phyloP scores from a whole-genome alignment of 2,797 vertebrate genomes.

The Jordanella pulchra region DNA sequence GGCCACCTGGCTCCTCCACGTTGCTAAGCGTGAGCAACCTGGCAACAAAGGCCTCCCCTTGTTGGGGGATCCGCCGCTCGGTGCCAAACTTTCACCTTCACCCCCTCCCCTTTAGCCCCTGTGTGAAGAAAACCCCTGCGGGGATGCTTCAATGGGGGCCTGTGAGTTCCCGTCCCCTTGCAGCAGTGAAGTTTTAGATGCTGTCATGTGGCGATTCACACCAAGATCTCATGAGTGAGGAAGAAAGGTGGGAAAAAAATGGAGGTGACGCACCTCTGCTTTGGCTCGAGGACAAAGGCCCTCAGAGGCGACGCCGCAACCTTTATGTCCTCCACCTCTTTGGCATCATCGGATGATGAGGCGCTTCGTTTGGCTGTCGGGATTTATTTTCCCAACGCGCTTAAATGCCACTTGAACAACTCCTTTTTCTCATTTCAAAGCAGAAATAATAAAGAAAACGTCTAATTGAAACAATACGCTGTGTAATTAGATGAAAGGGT shows the following conservation, averaged over 20 bases:
- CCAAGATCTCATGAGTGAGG: constrained; percentile 78
- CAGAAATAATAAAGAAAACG: constrained; percentile 36
- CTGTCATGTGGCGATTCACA: constrained; percentile 83
- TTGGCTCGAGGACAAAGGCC: constrained; percentile 56
- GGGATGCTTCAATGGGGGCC: constrained; percentile 85
- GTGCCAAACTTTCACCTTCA: constrained; percentile 80
- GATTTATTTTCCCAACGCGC: constrained; percentile 32
- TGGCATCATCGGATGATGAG: constrained; percentile 22
- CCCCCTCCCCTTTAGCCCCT: constrained; percentile 47
- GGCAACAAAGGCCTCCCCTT: constrained; percentile 82
- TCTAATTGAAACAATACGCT: constrained; percentile 69
- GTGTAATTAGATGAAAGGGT: constrained; percentile 69
- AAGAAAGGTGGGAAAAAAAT: constrained; percentile 76
- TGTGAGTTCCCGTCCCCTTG: constrained; percentile 66
- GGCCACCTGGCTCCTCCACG: constrained; percentile 86
- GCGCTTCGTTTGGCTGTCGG: constrained; percentile 35
- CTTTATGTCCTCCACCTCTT: constrained; percentile 30
- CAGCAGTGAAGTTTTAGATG: constrained; percentile 82
- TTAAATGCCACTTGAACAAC: constrained; percentile 6
- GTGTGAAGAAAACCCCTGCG: constrained; percentile 78
- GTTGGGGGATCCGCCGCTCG: constrained; percentile 67
- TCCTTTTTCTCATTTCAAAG: constrained; percentile 49
- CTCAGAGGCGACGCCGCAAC: constrained; percentile 35
- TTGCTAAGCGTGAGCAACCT: constrained; percentile 85
- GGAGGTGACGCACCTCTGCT: constrained; percentile 65